These are phyloP conservation scores for Ylistrum balloti DNA, from an alignment of 1,140 invertebrate species.

Conservation along the genomic window DNA sequence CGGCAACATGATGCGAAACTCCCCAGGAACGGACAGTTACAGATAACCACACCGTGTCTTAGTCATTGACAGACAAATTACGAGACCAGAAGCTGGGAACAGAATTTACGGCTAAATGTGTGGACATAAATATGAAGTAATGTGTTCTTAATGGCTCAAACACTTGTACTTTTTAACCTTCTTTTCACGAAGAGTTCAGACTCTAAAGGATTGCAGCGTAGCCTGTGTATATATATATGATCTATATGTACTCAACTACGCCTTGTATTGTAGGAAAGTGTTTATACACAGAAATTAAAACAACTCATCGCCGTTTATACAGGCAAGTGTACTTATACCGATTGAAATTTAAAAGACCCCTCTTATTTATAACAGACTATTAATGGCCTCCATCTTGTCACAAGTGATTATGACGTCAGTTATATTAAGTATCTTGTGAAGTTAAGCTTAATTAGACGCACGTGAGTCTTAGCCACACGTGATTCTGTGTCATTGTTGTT, in stretches of 20 bases:
- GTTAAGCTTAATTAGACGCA: neutral
- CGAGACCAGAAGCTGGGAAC: constrained; percentile 30
- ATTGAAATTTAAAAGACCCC: neutral
- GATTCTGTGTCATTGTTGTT: neutral
- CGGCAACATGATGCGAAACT: neutral
- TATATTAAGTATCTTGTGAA: neutral
- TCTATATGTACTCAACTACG: neutral
- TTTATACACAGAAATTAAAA: neutral
- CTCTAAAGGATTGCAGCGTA: neutral
- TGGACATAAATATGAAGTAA: constrained; percentile 16
- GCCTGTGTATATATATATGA: neutral
- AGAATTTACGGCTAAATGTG: neutral
- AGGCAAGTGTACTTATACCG: neutral
- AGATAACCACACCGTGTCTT: neutral
- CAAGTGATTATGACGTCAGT: neutral
- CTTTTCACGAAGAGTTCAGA: neutral
- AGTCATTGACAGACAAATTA: constrained; percentile 12
- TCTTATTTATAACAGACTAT: neutral
- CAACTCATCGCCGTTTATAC: neutral
- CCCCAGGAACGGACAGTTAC: neutral
- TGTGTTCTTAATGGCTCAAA: constrained; percentile 15
- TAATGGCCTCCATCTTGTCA: neutral
- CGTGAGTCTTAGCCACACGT: neutral
- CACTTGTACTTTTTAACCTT: constrained; percentile 24
- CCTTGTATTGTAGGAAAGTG: neutral